These are phyloP conservation scores for Corydoras sp. DNA, from an alignment of 2,113 vertebrate genomes.

Conservation along the genomic window DNA sequence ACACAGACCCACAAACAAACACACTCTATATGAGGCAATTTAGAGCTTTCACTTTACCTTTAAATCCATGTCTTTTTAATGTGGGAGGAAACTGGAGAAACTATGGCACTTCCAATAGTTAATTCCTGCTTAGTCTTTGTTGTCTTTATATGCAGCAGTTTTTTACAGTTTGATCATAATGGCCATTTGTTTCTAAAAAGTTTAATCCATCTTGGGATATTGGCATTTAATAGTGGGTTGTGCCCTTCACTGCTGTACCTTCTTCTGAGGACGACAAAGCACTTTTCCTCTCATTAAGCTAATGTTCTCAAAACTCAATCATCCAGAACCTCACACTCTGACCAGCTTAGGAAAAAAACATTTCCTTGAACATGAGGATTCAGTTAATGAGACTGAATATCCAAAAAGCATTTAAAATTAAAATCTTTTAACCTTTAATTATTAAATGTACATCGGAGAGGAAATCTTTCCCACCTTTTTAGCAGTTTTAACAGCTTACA, in stretches of 20 bases:
- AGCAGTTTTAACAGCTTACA: no score
- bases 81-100: no score
- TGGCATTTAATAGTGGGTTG: slow-evolving; percentile 53
- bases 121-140: slow-evolving; percentile 39
- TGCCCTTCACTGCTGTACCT: slow-evolving; percentile 25
- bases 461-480: no score
- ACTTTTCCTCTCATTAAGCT: slow-evolving; percentile 51
- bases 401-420: no score
- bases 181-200: slow-evolving; percentile 36
- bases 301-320: slow-evolving; percentile 41
- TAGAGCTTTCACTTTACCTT: no score
- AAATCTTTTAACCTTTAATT: no score
- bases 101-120: slow-evolving; percentile 45
- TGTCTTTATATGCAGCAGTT: slow-evolving; percentile 32
- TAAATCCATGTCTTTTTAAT: no score
- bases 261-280: slow-evolving; percentile 40
- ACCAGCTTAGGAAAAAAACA: background rate
- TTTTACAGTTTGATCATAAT: slow-evolving; percentile 47
- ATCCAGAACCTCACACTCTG: slow-evolving; percentile 8
- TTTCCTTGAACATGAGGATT: background rate
- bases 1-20: no score
- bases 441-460: no score
- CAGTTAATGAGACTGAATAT: no score
- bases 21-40: no score
- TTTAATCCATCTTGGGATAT: slow-evolving; percentile 53